Evolutionary conservation across 2,888 invertebrate genomes (phyloP).

Genomic region (Spialia ferax): DNA sequence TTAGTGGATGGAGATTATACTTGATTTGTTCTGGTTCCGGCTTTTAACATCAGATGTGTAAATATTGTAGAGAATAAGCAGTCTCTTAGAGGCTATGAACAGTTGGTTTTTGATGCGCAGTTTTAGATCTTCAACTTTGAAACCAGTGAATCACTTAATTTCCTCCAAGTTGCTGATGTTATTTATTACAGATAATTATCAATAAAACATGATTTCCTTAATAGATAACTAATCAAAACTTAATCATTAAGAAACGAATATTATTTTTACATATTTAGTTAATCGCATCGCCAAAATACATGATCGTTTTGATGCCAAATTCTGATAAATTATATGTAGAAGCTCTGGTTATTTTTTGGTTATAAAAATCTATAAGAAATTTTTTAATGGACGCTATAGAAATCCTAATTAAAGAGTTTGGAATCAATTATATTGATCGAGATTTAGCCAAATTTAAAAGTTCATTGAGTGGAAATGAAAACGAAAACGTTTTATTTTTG

Average conservation of each 20-base stretch:
- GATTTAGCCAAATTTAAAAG: background rate
- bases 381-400: too few species aligned
- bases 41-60: too few species aligned
- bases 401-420: background rate
- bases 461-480: background rate
- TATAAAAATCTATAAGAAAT: too few species aligned
- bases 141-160: conserved; percentile 23
- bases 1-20: too few species aligned
- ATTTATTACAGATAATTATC: background rate
- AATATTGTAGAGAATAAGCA: conserved; percentile 59
- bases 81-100: conserved; percentile 79
- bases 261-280: too few species aligned
- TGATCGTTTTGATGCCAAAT: too few species aligned
- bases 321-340: too few species aligned
- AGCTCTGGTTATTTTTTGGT: too few species aligned
- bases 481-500: conserved; percentile 1
- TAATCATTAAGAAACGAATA: too few species aligned
- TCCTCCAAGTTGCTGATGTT: background rate
- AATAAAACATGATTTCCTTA: background rate
- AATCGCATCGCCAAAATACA: too few species aligned
- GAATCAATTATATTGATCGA: background rate
- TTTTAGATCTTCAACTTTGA: conserved; percentile 60
- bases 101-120: conserved; percentile 64
- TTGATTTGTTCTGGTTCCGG: too few species aligned
- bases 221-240: background rate